Evolutionary conservation across 2,888 invertebrate genomes (phyloP).

Genomic region (Labia minor): DNA sequence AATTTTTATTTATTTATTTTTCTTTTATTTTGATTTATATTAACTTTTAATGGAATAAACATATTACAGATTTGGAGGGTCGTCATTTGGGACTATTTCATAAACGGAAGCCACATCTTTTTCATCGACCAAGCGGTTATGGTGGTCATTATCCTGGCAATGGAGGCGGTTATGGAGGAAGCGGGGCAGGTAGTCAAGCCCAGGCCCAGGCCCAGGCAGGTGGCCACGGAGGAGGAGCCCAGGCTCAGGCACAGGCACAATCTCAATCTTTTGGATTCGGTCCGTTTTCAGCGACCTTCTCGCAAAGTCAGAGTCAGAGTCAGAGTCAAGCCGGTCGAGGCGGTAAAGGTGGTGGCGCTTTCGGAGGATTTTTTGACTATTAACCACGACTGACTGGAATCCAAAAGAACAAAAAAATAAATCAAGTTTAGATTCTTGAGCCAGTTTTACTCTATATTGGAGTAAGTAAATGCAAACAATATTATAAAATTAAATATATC

Average conservation of each 20-base stretch:
- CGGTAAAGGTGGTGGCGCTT: neutral
- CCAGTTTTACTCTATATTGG: no score
- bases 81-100: no score
- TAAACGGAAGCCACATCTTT: neutral
- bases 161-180: neutral
- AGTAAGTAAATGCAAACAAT: no score
- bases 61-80: no score
- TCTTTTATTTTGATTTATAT: no score
- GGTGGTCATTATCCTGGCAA: neutral
- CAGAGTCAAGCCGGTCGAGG: neutral
- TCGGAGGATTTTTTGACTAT: neutral
- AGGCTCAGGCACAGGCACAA: neutral
- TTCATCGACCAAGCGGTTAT: neutral
- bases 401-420: no score
- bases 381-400: no score
- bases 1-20: no score
- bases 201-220: neutral
- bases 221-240: neutral
- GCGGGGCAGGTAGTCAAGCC: neutral
- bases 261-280: neutral
- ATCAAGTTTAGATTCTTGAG: no score
- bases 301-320: neutral
- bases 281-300: neutral
- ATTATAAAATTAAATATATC: no score
- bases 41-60: no score